Percentiles rank a stretch among this genome's conserved stretches.
Conservation (phyloP, 2,888 invertebrate genomes). For the Omphaloscelis lunosa region DNA sequence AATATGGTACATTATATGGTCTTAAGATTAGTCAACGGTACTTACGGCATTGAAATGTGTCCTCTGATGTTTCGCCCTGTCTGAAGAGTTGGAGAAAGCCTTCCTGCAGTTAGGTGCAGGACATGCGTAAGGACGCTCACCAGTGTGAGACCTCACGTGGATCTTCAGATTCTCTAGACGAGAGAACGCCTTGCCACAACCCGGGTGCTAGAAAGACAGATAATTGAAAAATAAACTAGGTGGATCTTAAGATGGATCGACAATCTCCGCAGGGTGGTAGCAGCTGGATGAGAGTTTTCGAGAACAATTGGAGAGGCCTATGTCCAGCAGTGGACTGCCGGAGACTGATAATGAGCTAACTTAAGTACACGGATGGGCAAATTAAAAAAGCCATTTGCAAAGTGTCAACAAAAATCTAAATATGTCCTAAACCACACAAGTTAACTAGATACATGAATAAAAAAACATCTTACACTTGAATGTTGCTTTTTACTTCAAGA, state of each 20-base stretch:
- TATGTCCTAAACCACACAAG: too few relatives aligned
- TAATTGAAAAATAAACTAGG: neutral
- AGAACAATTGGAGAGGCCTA: neutral
- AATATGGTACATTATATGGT: too few relatives aligned
- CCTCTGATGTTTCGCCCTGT: conserved; percentile 99
- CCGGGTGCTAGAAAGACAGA: conserved; percentile 93
- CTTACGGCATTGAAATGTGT: conserved; percentile 99
- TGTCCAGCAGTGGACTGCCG: neutral
- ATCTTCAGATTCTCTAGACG: conserved; percentile 99
- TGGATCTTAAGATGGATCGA: neutral
- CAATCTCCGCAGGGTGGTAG: neutral
- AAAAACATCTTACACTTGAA: too few relatives aligned
- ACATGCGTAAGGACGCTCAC: conserved; percentile 98
- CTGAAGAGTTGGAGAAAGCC: conserved; percentile 99
- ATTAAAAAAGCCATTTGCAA: too few relatives aligned
- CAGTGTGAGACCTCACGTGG: conserved; percentile 98
- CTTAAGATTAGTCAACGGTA: too few relatives aligned
- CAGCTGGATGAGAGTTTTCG: neutral
- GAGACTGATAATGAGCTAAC: neutral
- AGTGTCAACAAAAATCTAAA: too few relatives aligned
- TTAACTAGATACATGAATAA: too few relatives aligned
- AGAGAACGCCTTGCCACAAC: conserved; percentile 98
- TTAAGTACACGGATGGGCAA: too few relatives aligned
- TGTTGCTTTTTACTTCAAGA: too few relatives aligned
- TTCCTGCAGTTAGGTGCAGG: conserved; percentile 98